Percentiles rank a stretch among this genome's conserved stretches.
phyloP scores from a whole-genome alignment of 2,113 vertebrate genomes.

The Nicator chloris region DNA sequence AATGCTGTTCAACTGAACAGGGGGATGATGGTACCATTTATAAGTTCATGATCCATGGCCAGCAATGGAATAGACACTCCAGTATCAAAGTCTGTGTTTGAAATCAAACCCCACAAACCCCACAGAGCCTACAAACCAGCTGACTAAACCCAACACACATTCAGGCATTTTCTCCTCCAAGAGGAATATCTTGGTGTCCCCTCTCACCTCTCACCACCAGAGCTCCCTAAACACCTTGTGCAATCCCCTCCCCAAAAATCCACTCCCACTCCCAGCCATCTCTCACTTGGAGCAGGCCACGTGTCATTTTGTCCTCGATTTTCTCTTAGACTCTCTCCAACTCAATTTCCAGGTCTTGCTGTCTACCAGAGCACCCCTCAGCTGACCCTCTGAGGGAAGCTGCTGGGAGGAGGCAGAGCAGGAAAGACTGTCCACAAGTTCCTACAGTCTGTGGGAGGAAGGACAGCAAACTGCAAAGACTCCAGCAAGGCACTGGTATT shows the following conservation, averaged over 20 bases:
- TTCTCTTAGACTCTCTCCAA: background rate
- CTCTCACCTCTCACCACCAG: background rate
- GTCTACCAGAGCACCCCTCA: background rate
- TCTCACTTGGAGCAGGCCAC: background rate
- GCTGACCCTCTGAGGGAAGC: background rate
- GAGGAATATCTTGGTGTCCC: rapidly evolving
- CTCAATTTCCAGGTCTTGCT: rapidly evolving
- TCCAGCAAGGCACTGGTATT: background rate
- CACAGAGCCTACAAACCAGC: background rate
- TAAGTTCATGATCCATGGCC: rapidly evolving
- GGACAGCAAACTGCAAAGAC: background rate
- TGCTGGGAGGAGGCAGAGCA: background rate
- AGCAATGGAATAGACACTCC: rapidly evolving
- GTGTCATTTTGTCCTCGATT: background rate
- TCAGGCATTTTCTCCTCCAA: background rate
- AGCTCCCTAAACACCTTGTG: rapidly evolving
- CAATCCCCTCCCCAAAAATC: background rate
- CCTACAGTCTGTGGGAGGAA: rapidly evolving
- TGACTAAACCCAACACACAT: background rate
- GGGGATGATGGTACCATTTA: rapidly evolving
- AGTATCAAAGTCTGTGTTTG: background rate
- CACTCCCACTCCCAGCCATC: background rate
- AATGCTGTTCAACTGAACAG: background rate
- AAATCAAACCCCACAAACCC: background rate
- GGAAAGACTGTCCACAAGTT: background rate